phyloP scores from a whole-genome alignment of 1,140 invertebrate genomes.

The Aphidius gifuensis region DNA sequence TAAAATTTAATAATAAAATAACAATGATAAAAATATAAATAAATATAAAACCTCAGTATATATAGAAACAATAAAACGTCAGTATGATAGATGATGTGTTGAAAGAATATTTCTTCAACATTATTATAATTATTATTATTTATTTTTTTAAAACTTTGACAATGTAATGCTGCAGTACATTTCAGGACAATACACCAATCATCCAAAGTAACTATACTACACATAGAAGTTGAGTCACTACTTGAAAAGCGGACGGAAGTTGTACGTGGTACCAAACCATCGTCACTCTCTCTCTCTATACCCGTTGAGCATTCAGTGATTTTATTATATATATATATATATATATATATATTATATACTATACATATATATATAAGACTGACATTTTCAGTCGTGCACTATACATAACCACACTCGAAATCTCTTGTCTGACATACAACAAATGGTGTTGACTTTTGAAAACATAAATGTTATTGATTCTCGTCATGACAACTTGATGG shows the following conservation, averaged over 20 bases:
- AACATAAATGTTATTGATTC: too few relatives aligned
- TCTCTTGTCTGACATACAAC: too few relatives aligned
- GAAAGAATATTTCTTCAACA: slow-evolving; percentile 2
- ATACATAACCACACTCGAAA: background rate
- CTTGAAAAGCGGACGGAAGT: slow-evolving; percentile 21
- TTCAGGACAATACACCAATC: slow-evolving; percentile 14
- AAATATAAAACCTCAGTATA: background rate
- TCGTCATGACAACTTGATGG: too few relatives aligned
- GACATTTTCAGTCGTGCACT: background rate
- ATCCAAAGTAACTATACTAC: slow-evolving; percentile 9
- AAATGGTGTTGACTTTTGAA: too few relatives aligned
- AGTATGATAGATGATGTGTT: background rate
- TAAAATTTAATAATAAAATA: background rate
- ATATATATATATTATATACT: too few relatives aligned
- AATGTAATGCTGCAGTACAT: slow-evolving; percentile 14
- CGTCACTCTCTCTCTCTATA: background rate
- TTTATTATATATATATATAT: slow-evolving; percentile 9
- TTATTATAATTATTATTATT: background rate
- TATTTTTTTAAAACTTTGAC: slow-evolving; percentile 11
- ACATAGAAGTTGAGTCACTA: slow-evolving; percentile 17
- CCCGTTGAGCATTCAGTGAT: slow-evolving; percentile 7
- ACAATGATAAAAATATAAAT: background rate
- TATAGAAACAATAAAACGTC: background rate
- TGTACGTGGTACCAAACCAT: slow-evolving; percentile 14
- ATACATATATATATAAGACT: too few relatives aligned